These are phyloP conservation scores for Neria commutata DNA, from an alignment of 2,888 invertebrate species.

Conservation along the genomic window DNA sequence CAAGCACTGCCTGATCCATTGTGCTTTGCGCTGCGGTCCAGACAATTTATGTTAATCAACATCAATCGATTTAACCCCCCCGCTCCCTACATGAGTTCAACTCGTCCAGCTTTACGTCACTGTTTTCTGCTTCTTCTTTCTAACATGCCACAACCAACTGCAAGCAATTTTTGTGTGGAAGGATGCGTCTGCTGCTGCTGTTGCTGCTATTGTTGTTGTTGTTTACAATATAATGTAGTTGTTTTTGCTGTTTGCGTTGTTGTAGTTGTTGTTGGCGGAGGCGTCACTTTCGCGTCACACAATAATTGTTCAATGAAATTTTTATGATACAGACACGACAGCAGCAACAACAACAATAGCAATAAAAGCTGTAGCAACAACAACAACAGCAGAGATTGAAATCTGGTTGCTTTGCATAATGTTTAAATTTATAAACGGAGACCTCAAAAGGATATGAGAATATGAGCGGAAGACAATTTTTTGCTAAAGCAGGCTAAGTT, in stretches of 20 bases:
- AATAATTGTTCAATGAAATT: conserved; percentile 2
- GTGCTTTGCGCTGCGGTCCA: conserved; percentile 54
- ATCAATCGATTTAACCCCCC: conserved; percentile 52
- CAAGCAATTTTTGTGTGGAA: background rate
- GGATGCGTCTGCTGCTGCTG: background rate
- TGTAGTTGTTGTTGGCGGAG: background rate
- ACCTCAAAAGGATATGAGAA: no score
- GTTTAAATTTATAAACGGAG: no score
- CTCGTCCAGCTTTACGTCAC: no score
- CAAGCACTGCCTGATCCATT: no score
- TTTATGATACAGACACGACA: background rate
- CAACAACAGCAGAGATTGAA: no score
- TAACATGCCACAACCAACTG: background rate
- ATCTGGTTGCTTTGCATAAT: no score
- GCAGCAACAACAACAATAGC: no score
- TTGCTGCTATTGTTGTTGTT: background rate
- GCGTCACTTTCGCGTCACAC: background rate
- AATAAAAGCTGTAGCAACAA: no score
- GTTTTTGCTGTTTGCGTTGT: background rate
- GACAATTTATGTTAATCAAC: conserved; percentile 59
- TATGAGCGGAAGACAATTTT: no score
- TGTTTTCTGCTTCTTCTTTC: no score
- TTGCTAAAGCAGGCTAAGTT: no score
- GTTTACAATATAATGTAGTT: background rate
- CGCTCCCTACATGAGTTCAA: no score